Base-by-base conservation (phyloP, 2,113 vertebrate genomes). In the Campylorhamphus procurvoides region DNA sequence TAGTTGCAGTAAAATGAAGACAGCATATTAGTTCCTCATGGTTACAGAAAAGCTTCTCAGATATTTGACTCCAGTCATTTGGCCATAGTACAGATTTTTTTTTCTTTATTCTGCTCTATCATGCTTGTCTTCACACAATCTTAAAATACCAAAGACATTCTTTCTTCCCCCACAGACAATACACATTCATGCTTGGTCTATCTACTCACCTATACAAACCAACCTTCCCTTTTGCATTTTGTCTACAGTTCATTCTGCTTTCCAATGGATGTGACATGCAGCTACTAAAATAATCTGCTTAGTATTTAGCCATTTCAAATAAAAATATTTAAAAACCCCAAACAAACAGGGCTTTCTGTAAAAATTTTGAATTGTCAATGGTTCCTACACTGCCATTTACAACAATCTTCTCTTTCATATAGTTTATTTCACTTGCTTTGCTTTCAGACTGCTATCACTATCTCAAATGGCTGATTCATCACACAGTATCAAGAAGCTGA, bases 1-100 rank as follows among this genome's bases (percentile, higher is more conserved):
- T 55, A 69, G 40, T 2, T 81, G 56, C 29, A 56, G n/a, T 49
- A 56, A 77, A 84, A 77, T 15, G 29, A 82, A 90, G 53, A 63
- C 7, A 58, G 24, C 0, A 0, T 39, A 19, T 86, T 56, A 59
- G 27, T 8, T 47, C 29, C 29, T 71, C 19, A 8, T 6, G 8
- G 29, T 60, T 86, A 77, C 29, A 83, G 14, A 17, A 22, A 58
- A 71, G 27, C 24, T 69, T 53, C 63, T 88, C 47, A 71, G 16
- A 39, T 4, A 63, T 58, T 69, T 46, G 89, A 39, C 14, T 93
- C 12, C 42, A 89, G 40, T 42, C 29, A 83, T 17, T 19, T 73
- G 20, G 19, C 10, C 86, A n/a, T 2, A 74, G 8, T 5, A 47
- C 3, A 33, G 13, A 37, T 12, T 20, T 23, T 29, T 5, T 49